phyloP scores from a whole-genome alignment of 2,888 invertebrate species.

The Cosmia trapezina region DNA sequence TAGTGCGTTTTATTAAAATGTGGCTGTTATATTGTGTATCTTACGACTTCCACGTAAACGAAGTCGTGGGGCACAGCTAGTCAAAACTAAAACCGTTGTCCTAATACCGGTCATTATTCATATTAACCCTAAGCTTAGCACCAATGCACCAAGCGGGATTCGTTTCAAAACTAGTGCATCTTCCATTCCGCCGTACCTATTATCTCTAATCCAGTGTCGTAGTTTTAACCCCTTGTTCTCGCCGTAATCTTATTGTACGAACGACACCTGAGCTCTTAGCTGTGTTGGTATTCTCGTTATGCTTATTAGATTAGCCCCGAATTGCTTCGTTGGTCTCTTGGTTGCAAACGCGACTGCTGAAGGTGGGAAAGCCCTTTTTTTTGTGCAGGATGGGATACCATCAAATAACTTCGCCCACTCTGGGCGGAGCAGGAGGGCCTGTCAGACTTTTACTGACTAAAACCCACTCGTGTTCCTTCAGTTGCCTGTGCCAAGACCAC shows the following conservation, averaged over 20 bases:
- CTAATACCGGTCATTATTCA: background rate
- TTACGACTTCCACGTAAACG: too few relatives aligned
- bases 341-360: too few relatives aligned
- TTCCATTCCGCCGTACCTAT: background rate
- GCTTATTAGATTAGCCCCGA: background rate
- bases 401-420: too few relatives aligned
- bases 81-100: background rate
- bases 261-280: constrained; percentile 19
- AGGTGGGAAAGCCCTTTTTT: too few relatives aligned
- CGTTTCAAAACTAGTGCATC: constrained; percentile 20
- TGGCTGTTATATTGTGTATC: too few relatives aligned
- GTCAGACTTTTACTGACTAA: too few relatives aligned
- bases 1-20: too few relatives aligned
- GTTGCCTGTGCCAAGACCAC: too few relatives aligned
- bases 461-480: too few relatives aligned
- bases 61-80: too few relatives aligned
- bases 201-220: constrained; percentile 9
- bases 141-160: constrained; percentile 4
- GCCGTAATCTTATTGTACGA: background rate
- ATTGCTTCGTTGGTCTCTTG: background rate
- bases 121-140: background rate
- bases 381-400: too few relatives aligned
- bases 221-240: constrained; percentile 5
- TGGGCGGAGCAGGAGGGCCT: too few relatives aligned
- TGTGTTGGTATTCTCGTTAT: background rate